Percentiles rank a stretch among this genome's conserved stretches.
Conservation (phyloP, 2,797 vertebrate species). For the Orientallactaga sibirica region DNA sequence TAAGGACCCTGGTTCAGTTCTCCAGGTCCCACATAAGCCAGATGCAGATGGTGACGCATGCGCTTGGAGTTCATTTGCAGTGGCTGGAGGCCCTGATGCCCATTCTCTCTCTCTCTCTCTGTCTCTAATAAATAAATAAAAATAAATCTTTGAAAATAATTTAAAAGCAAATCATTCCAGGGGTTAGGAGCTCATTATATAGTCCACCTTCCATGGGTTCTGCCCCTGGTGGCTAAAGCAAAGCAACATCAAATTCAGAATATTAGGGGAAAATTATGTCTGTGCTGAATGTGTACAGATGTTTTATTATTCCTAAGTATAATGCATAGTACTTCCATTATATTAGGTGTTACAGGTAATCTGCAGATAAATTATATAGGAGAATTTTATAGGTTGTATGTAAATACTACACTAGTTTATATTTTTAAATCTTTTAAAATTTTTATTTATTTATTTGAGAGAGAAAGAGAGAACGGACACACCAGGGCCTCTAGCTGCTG, state of each 20-base stretch:
- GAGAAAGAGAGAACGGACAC: too few species aligned
- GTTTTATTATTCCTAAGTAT: not conserved
- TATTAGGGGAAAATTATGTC: not conserved
- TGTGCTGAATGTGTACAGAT: not conserved
- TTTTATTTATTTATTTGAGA: not conserved
- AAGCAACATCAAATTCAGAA: not conserved
- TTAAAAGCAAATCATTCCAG: not conserved
- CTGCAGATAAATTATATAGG: not conserved
- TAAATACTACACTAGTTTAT: not conserved
- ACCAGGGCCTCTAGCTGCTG: too few species aligned
- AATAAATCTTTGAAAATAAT: too few species aligned
- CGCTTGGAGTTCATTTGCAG: too few species aligned
- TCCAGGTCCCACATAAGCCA: too few species aligned
- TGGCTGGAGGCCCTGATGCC: too few species aligned
- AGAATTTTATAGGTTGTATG: not conserved
- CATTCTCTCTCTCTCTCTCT: too few species aligned
- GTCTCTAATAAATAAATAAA: too few species aligned
- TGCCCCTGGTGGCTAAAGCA: not conserved
- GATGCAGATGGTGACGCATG: too few species aligned
- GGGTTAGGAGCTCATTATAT: not conserved
- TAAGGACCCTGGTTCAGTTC: too few species aligned
- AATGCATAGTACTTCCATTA: not conserved
- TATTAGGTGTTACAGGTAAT: not conserved
- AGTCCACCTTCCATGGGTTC: not conserved
- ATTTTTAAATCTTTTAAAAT: not conserved